Evolutionary conservation across 2,888 invertebrate genomes (phyloP), one percentile per base, ranked within the genome.

Genomic region (Lamproptera curius): DNA sequence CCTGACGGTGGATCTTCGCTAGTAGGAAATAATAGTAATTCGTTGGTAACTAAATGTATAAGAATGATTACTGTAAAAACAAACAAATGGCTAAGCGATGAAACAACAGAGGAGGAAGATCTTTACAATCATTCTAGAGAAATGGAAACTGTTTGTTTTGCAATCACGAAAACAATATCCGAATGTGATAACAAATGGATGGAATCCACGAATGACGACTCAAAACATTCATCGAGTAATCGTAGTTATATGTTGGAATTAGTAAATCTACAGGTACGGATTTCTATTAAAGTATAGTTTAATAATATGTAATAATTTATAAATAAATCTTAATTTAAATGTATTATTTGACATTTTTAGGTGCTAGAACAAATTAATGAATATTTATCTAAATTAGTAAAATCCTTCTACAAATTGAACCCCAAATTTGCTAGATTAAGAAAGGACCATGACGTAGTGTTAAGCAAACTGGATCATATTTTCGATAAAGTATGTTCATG

Each of bases 351-450:
- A 52, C 13, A 52, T 54, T 86, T 88, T 39, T 66, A 91, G 91
- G 88, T 90, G 67, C 69, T 91, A 67, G 89, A 90, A 73, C 85
- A 88, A 73, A 83, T 90, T 59, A 82, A 88, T 68, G 84, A 83
- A 51, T 88, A 88, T 56, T 75, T 90, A 66, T 76, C 87, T 38
- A 86, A 83, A 57, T 61, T 90, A 67, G 88, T 88, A 13, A 83
- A 85, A 55, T 84, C 85, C 16, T 91, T 89, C 63, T 88, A 83
- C 58, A 85, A 81, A 63, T 67, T 88, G 47, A 89, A 89, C 62
- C 83, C 87, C 1, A 88, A 88, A 55, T 65, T 91, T 44, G 82
- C 75, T 5, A 68, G 81, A 52, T 68, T 88, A 61, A 84, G 81
- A 60, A 81, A 80, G 48, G 87, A 87, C 42, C 78, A 79, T 42